These are phyloP conservation scores for Penaeus indicus DNA, from an alignment of 1,140 invertebrate species.

Conservation along the genomic window DNA sequence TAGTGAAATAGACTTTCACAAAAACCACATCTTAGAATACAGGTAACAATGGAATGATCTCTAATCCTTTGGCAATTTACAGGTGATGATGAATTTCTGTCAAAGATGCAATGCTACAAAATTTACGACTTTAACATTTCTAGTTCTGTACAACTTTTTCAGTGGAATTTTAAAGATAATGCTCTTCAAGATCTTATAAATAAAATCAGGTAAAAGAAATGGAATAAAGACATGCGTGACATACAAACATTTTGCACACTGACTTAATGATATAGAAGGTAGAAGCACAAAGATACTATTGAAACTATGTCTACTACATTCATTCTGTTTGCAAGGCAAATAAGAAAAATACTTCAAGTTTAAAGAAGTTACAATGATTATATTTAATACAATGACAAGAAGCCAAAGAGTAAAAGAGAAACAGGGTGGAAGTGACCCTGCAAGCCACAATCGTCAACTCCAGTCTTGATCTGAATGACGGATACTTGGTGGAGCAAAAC, in stretches of 20 bases:
- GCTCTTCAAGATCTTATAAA: too few relatives aligned
- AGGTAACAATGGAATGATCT: too few relatives aligned
- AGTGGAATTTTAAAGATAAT: too few relatives aligned
- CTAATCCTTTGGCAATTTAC: too few relatives aligned
- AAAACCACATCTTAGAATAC: too few relatives aligned
- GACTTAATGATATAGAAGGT: conserved; percentile 38
- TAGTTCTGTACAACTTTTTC: too few relatives aligned
- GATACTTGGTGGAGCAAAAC: conserved; percentile 47
- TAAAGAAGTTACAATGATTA: conserved; percentile 51
- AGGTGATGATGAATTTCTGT: too few relatives aligned
- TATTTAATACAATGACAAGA: conserved; percentile 39
- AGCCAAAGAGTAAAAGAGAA: conserved; percentile 40
- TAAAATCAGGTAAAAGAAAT: too few relatives aligned
- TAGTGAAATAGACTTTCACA: too few relatives aligned
- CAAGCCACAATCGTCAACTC: conserved; percentile 66
- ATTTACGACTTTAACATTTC: too few relatives aligned
- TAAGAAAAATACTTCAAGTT: conserved; percentile 52
- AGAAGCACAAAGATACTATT: conserved; percentile 41
- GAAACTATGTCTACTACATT: conserved; percentile 52
- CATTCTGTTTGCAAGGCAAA: conserved; percentile 47
- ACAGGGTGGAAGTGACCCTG: conserved; percentile 65
- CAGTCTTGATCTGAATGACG: conserved; percentile 53
- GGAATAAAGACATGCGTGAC: conserved; percentile 4
- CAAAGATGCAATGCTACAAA: too few relatives aligned
- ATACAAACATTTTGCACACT: conserved; percentile 44